Evolutionary conservation across 2,797 vertebrate genomes (phyloP).

Genomic region (Hephaestus fuliginosus): DNA sequence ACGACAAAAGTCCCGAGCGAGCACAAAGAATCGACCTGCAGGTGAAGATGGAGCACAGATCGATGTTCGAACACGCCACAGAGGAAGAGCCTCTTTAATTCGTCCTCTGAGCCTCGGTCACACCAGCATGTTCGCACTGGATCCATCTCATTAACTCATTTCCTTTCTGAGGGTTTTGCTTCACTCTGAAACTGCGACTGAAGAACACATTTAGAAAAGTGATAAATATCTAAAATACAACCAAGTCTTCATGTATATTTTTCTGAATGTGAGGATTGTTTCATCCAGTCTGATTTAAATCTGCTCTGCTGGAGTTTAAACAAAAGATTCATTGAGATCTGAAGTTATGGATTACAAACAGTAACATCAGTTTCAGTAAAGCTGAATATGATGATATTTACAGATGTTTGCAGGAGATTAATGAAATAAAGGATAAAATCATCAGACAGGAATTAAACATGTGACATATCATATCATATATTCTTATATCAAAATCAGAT

Average conservation of each 20-base stretch:
- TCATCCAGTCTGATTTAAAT: neutral
- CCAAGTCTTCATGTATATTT: neutral
- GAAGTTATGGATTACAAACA: too few species aligned
- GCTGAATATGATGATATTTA: neutral
- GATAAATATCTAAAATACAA: neutral
- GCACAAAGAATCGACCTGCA: neutral
- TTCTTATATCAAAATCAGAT: neutral
- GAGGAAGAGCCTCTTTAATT: neutral
- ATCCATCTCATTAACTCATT: neutral
- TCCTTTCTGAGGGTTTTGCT: neutral
- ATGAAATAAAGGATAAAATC: neutral
- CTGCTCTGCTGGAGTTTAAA: neutral
- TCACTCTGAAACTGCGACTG: neutral
- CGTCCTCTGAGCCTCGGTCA: neutral
- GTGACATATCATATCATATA: neutral
- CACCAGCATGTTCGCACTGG: neutral
- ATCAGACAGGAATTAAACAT: too few species aligned
- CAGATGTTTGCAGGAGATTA: neutral
- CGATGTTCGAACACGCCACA: too few species aligned
- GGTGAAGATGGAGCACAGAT: neutral
- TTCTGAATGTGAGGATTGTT: neutral
- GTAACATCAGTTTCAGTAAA: too few species aligned
- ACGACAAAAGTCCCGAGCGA: neutral
- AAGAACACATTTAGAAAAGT: neutral
- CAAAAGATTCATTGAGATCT: too few species aligned